Evolutionary conservation across 1,140 invertebrate species (phyloP).

Genomic region (Drosophila serrata): DNA sequence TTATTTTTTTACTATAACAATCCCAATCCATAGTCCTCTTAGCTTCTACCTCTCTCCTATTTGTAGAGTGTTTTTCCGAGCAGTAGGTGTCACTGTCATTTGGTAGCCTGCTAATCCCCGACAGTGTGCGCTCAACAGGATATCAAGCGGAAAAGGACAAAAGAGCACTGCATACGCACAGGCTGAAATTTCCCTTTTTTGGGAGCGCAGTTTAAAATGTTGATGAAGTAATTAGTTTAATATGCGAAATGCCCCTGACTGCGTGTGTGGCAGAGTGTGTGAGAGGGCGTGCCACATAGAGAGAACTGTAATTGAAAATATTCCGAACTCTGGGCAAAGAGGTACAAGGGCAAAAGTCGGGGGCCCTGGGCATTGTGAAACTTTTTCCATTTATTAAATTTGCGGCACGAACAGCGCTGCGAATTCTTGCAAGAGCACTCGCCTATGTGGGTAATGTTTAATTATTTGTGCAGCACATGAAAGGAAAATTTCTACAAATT

Average conservation of each 20-base stretch:
- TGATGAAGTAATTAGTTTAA: slow-evolving; percentile 81
- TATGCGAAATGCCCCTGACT: slow-evolving; percentile 50
- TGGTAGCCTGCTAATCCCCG: slow-evolving; percentile 23
- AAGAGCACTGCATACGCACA: slow-evolving; percentile 39
- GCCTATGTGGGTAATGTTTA: slow-evolving; percentile 54
- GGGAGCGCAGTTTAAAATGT: slow-evolving; percentile 65
- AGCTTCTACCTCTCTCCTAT: too few species aligned
- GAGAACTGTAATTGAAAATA: slow-evolving; percentile 76
- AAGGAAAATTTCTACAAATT: slow-evolving; percentile 31
- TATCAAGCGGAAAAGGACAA: slow-evolving; percentile 43
- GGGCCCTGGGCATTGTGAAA: slow-evolving; percentile 59
- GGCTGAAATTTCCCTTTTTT: slow-evolving; percentile 50
- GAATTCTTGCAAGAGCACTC: slow-evolving; percentile 8
- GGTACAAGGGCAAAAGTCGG: slow-evolving; percentile 33
- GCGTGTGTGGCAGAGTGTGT: slow-evolving; percentile 13
- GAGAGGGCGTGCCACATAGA: slow-evolving; percentile 49
- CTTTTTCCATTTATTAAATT: slow-evolving; percentile 80
- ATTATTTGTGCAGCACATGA: slow-evolving; percentile 53
- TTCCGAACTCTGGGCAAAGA: slow-evolving; percentile 58
- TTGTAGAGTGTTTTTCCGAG: slow-evolving; percentile 1
- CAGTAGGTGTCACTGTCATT: slow-evolving; percentile 25
- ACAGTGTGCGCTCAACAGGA: slow-evolving; percentile 31
- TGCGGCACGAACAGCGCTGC: slow-evolving; percentile 42
- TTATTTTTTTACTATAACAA: too few species aligned
- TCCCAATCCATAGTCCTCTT: neutral